Evolutionary conservation across 2,888 invertebrate species (phyloP), one percentile per base, ranked within the genome.

Genomic region (Harpalus rubripes): DNA sequence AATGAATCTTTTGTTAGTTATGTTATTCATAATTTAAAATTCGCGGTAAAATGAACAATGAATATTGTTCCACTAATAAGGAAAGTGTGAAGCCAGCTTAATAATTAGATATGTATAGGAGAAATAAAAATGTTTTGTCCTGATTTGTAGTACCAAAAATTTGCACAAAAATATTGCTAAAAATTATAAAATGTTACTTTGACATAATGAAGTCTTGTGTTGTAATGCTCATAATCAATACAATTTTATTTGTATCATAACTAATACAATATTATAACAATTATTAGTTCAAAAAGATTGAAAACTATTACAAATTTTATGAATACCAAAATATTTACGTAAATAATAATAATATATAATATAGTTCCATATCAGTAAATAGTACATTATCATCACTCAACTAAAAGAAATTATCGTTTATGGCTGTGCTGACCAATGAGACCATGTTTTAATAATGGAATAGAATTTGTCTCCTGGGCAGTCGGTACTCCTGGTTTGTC

Each of bases 401-500:
- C 10, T n/a, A 39, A 68, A 68, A 63, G 8, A 22, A 63, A 26
- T 63, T 7, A 10, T 15, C 59, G 3, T 61, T 52, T 86, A 87
- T 12, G 86, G 86, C 22, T 58, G 63, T 7, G 86, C 44, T 41
- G 83, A 85, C 88, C 88, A 88, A 74, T 91, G 89, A 0, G 90
- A 87, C 93, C 93, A 93, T 7, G 90, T 89, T 88, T 92, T 91
- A 61, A 93, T 92, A 87, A 93, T 91, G 39, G 89, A 88, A 84
- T 91, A 93, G 3, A 93, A 88, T 78, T 89, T 88, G 10, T 90
- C 84, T 0, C 93, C 93, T 0, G 93, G 93, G 88, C 93, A 93
- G n/a, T 88, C 86, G 0, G 92, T 92, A 8, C 86, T 86, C 0
- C 65, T 74, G 0, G 92, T 91, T 89, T 93, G 93, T 16, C 91